phyloP scores from a whole-genome alignment of 2,888 invertebrate genomes.

The Fissipunctia ypsillon region DNA sequence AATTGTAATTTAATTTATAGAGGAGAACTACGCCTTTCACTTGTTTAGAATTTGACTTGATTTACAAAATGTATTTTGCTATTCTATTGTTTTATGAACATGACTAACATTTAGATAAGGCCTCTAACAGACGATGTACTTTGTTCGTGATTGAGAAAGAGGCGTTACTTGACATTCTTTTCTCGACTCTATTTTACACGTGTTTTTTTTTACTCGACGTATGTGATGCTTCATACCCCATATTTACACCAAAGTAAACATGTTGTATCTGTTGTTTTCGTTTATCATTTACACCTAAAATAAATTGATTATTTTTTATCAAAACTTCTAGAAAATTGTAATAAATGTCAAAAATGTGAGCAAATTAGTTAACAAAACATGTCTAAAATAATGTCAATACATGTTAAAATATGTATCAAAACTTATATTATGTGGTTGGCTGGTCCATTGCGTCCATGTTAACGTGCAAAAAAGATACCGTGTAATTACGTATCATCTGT shows the following conservation, averaged over 20 bases:
- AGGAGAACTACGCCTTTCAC: slow-evolving; percentile 1
- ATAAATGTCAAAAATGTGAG: background rate
- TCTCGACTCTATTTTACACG: background rate
- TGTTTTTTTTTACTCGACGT: background rate
- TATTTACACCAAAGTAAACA: background rate
- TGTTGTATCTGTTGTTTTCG: background rate
- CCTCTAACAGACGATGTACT: background rate
- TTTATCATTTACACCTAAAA: background rate
- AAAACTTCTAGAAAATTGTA: background rate
- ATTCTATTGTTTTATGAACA: background rate
- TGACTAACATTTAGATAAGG: background rate
- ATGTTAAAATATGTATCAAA: background rate
- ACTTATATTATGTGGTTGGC: too few relatives aligned
- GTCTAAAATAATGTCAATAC: background rate
- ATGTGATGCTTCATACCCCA: background rate
- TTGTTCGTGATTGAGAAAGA: background rate
- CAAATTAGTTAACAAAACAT: background rate
- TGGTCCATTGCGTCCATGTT: too few relatives aligned
- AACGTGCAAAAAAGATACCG: too few relatives aligned
- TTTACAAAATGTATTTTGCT: background rate
- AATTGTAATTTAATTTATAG: slow-evolving; percentile 11
- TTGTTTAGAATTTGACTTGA: slow-evolving; percentile 8
- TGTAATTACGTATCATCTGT: background rate
- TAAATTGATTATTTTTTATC: background rate
- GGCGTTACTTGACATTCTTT: background rate